Conservation (phyloP, 1,140 invertebrate species). For the Drosophila funebris region DNA sequence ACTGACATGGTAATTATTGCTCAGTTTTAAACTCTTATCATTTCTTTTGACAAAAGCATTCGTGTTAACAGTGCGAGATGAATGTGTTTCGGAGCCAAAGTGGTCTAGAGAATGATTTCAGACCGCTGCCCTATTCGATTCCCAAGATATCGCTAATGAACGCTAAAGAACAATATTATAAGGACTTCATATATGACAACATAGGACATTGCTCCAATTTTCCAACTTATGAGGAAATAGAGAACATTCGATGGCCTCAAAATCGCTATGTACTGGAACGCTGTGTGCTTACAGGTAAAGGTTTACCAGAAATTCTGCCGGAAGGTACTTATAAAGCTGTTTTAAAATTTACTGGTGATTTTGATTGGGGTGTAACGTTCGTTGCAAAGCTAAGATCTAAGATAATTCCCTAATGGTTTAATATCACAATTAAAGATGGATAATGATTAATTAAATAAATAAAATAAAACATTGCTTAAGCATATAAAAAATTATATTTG, state of each 20-base stretch:
- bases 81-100: not conserved
- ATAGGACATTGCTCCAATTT: not conserved
- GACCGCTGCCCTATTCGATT: not conserved
- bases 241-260: not conserved
- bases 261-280: not conserved
- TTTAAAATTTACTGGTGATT: too few species aligned
- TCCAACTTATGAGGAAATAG: not conserved
- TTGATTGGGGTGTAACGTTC: not conserved
- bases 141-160: not conserved
- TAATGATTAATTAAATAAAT: too few species aligned
- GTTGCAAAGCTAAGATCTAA: not conserved
- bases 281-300: not conserved
- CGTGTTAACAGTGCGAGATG: not conserved
- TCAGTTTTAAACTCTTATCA: not conserved
- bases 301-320: not conserved
- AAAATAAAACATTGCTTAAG: too few species aligned
- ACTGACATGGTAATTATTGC: not conserved
- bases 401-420: not conserved
- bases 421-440: too few species aligned
- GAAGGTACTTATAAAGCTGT: not conserved
- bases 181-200: not conserved
- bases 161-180: not conserved
- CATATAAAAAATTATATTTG: too few species aligned
- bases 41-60: not conserved
- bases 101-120: not conserved